Evolutionary conservation across 2,888 invertebrate genomes (phyloP), one percentile per base, ranked within the genome.

Genomic region (Sphaerophoria rueppellii): DNA sequence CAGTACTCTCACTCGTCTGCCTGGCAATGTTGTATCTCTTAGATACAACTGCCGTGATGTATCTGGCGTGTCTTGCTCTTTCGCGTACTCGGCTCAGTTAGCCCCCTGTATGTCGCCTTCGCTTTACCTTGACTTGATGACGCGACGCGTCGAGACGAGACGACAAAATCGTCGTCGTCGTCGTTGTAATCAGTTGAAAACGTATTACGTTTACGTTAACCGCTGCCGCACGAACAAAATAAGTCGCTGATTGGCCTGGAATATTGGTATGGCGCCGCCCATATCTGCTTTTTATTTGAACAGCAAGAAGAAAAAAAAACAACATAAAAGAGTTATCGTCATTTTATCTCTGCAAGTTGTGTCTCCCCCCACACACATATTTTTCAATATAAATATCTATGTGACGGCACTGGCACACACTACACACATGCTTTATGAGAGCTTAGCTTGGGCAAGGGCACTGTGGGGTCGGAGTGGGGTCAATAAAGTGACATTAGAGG

Each of bases 251-350:
- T 91, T 91, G 91, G 91, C 89, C 89, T 89, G 88, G 88, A 87
- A 88, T 87, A 87, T 87, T 88, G 88, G 88, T 88, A 89, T 90
- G 90, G 91, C 91, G 90, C 91, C 91, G 91, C 91, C 91, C 91
- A 90, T 91, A 91, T 91, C 91, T 90, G 90, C 88, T 91, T 90
- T 90, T 88, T 88, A 88, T 87, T 87, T 65, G 24, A 82, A 70
- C 54, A 63, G 57, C 9, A 9, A 43, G 12, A 9, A 43, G 43
- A 43, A 43, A 43, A 67, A 67, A 70, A 75, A 54, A 57, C 52
- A 61, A 40, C 9, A 34, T 6, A 75, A 55, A 58, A 85, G 73
- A 85, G 76, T 85, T 85, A 85, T 85, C 85, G 81, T 81, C 77
- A 81, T 85, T 85, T 85, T 85, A 85, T 85, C 85, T 85, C 80